phyloP scores from a whole-genome alignment of 2,888 invertebrate genomes.

The Tridacna crocea region DNA sequence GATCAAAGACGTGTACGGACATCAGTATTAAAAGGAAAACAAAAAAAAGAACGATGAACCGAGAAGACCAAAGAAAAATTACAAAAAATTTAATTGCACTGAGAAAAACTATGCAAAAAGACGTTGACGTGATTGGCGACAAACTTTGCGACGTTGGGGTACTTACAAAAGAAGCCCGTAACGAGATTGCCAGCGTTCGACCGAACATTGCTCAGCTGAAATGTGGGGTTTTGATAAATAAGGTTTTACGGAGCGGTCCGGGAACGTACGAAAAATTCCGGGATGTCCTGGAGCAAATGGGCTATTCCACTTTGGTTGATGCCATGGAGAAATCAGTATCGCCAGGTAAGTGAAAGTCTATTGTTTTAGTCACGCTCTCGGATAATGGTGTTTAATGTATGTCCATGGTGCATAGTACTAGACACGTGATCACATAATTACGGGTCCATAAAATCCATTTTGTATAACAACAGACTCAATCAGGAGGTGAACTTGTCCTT shows the following conservation, averaged over 20 bases:
- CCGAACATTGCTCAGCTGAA: constrained; percentile 31
- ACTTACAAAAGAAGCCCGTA: constrained; percentile 23
- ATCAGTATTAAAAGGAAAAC: background rate
- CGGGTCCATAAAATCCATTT: no score
- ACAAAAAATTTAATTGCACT: constrained; percentile 46
- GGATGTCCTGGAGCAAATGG: constrained; percentile 41
- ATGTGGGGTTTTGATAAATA: constrained; percentile 49
- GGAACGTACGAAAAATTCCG: constrained; percentile 43
- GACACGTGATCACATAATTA: no score
- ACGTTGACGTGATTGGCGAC: constrained; percentile 34
- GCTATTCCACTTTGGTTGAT: constrained; percentile 33
- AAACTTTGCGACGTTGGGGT: constrained; percentile 32
- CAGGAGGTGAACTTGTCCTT: no score
- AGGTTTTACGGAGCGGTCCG: constrained; percentile 43
- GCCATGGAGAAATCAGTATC: constrained; percentile 41
- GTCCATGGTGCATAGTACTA: no score
- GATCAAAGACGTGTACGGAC: no score
- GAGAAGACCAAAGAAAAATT: constrained; percentile 51
- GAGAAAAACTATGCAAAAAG: constrained; percentile 45
- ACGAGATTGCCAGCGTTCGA: constrained; percentile 34
- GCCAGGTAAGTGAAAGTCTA: constrained; percentile 25
- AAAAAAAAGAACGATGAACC: constrained; percentile 32
- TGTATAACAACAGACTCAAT: no score
- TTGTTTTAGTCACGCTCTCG: background rate
- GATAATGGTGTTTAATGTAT: no score